Base-by-base conservation (phyloP, 2,797 vertebrate genomes). In the Liparis tanakae region DNA sequence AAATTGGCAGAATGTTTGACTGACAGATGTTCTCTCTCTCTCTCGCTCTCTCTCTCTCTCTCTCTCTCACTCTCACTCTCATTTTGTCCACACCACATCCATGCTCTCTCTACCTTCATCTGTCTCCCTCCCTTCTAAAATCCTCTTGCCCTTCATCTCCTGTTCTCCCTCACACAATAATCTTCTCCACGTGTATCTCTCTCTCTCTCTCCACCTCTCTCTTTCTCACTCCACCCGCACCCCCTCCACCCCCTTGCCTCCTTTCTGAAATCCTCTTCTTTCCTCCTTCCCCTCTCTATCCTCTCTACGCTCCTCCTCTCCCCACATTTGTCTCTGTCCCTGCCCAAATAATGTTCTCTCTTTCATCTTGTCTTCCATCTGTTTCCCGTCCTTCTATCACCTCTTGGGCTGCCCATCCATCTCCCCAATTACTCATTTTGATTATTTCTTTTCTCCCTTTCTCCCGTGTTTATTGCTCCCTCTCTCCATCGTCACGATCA, bases 141-240 rank as follows among this genome's bases (percentile, higher is more conserved):
- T 85, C 72, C 80, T 67, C 69, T 75, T 73, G 68, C 74, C 75
- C 72, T 85, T 84, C 70, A 82, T 81, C 78, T 76, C 15, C 58
- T 51, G 79, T 75, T 55, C 44, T 61, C 48, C 12, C 64, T 75
- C 57, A 56, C 17, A 39, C 63, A 80, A 79, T 83, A 70, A 90
- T 84, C 71, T 68, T 78, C 67, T 72, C 41, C 73, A 43, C 30
- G 72, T 62, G 80, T 66, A 44, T 77, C 76, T 59, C n/a, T 68
- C 63, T 36, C 37, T 30, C 44, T 46, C 44, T n/a, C 17, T 43
- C 30, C 18, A 30, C 58, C 2, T 37, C 37, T 3, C 37, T 30
- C 25, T 30, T 30, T 30, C 25, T 30, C 25, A 4, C 25, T 30
- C 25, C 4, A 30, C 25, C 25, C 25, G 63, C 22, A 33, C n/a